These are phyloP conservation scores for Indicator maculatus DNA, from an alignment of 2,113 vertebrate species.

Conservation along the genomic window DNA sequence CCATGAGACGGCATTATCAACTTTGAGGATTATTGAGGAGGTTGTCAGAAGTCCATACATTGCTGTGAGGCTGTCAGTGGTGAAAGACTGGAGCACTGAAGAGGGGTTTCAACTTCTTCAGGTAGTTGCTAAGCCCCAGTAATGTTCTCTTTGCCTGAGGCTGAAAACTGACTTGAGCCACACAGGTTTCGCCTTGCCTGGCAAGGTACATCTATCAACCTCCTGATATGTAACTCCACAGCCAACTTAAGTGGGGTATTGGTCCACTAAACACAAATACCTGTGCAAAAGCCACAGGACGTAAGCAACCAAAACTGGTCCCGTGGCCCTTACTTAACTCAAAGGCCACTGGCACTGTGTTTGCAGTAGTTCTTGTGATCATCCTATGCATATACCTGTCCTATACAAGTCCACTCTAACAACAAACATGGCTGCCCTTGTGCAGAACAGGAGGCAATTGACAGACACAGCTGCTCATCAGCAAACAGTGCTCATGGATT, in stretches of 20 bases:
- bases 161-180: background rate
- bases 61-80: background rate
- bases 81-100: background rate
- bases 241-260: background rate
- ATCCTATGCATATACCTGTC: background rate
- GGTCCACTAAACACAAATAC: background rate
- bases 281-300: background rate
- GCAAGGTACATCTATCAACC: background rate
- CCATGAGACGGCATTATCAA: background rate
- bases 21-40: background rate
- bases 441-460: background rate
- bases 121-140: background rate
- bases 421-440: background rate
- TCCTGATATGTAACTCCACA: background rate
- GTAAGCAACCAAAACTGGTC: background rate
- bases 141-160: background rate
- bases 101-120: background rate
- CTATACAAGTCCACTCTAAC: background rate
- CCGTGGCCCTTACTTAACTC: background rate
- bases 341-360: background rate
- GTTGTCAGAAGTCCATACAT: fast-evolving
- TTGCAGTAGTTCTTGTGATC: background rate
- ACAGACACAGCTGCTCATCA: background rate
- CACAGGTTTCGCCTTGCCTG: background rate
- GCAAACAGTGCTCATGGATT: background rate